Evolutionary conservation across 2,113 vertebrate species (phyloP).

Genomic region (Aptenodytes forsteri): DNA sequence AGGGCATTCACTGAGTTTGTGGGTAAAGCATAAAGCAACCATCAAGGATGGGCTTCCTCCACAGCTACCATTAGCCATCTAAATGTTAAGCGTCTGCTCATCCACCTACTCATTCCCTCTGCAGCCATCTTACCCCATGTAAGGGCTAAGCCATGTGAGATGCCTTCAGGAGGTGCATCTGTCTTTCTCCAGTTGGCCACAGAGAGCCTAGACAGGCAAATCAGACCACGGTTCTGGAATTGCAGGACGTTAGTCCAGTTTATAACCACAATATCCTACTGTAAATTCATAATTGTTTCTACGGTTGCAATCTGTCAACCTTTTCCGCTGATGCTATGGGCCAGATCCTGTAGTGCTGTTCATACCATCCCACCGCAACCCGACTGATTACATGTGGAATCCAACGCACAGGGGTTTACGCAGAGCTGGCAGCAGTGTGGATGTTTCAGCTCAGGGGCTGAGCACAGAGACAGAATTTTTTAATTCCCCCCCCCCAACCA

Average conservation of each 20-base stretch:
- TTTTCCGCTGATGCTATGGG: neutral
- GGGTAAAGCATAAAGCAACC: neutral
- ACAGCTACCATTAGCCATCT: neutral
- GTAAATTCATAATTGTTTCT: neutral
- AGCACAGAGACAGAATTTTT: neutral
- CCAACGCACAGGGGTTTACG: neutral
- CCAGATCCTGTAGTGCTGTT: neutral
- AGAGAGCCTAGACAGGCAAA: neutral
- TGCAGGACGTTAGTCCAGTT: neutral
- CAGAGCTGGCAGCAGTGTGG: neutral
- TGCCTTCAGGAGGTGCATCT: neutral
- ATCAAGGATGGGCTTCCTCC: neutral
- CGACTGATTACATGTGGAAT: neutral
- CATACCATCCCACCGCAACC: neutral
- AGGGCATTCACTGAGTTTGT: neutral
- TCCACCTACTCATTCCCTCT: neutral
- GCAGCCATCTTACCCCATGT: neutral
- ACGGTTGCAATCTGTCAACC: neutral
- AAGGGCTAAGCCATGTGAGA: neutral
- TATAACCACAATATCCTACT: neutral
- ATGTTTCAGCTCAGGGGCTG: neutral
- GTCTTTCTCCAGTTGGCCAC: neutral
- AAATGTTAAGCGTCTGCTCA: neutral
- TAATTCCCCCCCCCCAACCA: neutral
- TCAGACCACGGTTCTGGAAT: neutral